Evolutionary conservation across 2,797 vertebrate species (phyloP).

Genomic region (Huso huso): DNA sequence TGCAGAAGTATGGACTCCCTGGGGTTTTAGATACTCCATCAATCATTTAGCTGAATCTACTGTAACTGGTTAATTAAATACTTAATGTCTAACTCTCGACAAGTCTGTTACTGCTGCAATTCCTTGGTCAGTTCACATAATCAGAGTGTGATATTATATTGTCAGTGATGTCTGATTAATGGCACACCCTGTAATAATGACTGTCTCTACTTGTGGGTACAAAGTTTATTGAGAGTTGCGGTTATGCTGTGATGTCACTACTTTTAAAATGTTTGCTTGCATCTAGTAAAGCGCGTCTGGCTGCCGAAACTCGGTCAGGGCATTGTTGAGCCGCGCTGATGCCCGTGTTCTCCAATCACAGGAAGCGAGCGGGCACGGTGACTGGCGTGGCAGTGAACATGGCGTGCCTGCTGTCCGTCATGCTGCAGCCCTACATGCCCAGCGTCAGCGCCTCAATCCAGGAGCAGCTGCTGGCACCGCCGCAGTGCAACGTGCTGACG

Average conservation of each 20-base stretch:
- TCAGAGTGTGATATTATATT: too few relatives aligned
- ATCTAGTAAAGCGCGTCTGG: accelerated
- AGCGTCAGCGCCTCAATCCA: slow-evolving; percentile 72
- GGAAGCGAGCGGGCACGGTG: slow-evolving; percentile 78
- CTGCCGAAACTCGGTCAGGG: too few relatives aligned
- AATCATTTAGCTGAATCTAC: too few relatives aligned
- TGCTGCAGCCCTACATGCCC: slow-evolving; percentile 88
- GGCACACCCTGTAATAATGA: too few relatives aligned
- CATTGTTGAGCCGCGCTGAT: neutral
- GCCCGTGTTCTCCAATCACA: slow-evolving; percentile 30
- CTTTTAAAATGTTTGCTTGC: accelerated
- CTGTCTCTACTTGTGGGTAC: too few relatives aligned
- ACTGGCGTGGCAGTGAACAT: slow-evolving; percentile 84
- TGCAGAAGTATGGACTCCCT: too few relatives aligned
- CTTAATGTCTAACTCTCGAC: too few relatives aligned
- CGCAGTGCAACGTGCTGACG: slow-evolving; percentile 42
- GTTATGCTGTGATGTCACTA: neutral
- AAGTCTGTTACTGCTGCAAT: too few relatives aligned
- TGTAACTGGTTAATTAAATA: too few relatives aligned
- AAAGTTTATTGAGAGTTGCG: neutral
- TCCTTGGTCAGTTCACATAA: too few relatives aligned
- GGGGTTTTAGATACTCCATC: too few relatives aligned
- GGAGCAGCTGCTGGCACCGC: slow-evolving; percentile 67
- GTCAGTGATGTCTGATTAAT: too few relatives aligned
- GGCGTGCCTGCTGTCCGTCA: slow-evolving; percentile 70